phyloP scores from a whole-genome alignment of 1,140 invertebrate species.

The Mamestra configurata region DNA sequence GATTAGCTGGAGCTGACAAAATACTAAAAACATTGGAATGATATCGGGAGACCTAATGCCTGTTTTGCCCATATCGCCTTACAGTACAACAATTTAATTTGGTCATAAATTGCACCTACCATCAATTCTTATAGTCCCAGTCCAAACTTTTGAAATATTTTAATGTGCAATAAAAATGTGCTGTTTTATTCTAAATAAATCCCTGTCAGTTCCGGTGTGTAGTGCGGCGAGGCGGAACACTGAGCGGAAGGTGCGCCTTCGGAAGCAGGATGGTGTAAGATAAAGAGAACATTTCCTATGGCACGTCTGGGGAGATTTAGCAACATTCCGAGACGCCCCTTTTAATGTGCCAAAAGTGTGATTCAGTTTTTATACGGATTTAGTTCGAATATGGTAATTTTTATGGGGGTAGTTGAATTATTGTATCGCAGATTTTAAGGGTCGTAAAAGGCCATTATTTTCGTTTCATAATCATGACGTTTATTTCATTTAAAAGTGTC shows the following conservation, averaged over 20 bases:
- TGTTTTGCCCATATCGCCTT: too few species aligned
- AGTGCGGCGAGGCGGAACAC: constrained; percentile 75
- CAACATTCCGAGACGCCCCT: constrained; percentile 77
- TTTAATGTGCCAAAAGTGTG: constrained; percentile 73
- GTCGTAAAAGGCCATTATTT: neutral
- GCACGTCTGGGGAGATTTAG: constrained; percentile 83
- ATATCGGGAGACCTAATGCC: too few species aligned
- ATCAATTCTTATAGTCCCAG: neutral
- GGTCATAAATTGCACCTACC: too few species aligned
- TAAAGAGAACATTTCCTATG: constrained; percentile 86
- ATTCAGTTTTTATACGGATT: constrained; percentile 47
- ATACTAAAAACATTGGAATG: too few species aligned
- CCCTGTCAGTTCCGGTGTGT: constrained; percentile 76
- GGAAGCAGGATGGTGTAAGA: constrained; percentile 86
- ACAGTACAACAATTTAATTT: too few species aligned
- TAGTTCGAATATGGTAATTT: constrained; percentile 32
- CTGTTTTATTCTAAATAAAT: constrained; percentile 78
- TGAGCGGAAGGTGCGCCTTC: constrained; percentile 76
- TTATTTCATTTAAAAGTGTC: neutral
- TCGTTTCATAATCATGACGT: neutral
- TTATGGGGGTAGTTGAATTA: neutral
- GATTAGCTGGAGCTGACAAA: too few species aligned
- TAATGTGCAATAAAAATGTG: constrained; percentile 64
- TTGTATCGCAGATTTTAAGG: too few species aligned
- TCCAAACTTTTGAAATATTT: constrained; percentile 12